These are phyloP conservation scores for Auanema freiburgensis DNA, from an alignment of 2,888 invertebrate species.

Conservation along the genomic window DNA sequence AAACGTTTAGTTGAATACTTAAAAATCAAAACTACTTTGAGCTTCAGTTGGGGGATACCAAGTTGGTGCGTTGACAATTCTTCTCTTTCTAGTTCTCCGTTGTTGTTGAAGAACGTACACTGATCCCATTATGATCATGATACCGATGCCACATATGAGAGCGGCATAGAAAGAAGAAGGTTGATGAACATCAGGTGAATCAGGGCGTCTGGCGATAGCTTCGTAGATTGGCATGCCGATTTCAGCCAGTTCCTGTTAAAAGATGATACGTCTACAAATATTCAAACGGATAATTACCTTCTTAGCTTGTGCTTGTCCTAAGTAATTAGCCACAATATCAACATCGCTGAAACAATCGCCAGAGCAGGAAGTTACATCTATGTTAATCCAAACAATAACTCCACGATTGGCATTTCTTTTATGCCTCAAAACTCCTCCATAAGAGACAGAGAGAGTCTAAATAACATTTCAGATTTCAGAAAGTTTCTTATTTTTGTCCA, in stretches of 20 bases:
- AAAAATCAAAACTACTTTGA: slow-evolving; percentile 12
- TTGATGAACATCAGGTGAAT: background rate
- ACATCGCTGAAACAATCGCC: slow-evolving; percentile 47
- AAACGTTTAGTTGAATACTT: too few relatives aligned
- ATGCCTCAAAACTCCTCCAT: slow-evolving; percentile 7
- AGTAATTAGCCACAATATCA: slow-evolving; percentile 47
- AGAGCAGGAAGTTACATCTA: slow-evolving; percentile 40
- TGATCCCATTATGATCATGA: slow-evolving; percentile 2
- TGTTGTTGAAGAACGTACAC: slow-evolving; percentile 6
- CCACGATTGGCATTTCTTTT: slow-evolving; percentile 13
- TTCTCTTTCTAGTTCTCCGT: slow-evolving; percentile 26
- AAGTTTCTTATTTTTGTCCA: background rate
- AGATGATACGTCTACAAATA: background rate
- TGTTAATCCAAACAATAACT: slow-evolving; percentile 33
- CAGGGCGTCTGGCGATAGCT: slow-evolving; percentile 19
- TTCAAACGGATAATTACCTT: slow-evolving; percentile 18
- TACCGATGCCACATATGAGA: background rate
- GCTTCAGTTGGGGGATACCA: slow-evolving; percentile 35
- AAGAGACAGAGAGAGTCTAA: slow-evolving; percentile 17
- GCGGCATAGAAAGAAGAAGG: background rate
- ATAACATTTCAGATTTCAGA: background rate
- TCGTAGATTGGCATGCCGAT: slow-evolving; percentile 28
- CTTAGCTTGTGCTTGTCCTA: slow-evolving; percentile 52
- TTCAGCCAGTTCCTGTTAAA: background rate
- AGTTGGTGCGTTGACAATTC: slow-evolving; percentile 27